phyloP scores from a whole-genome alignment of 2,888 invertebrate genomes.

The Orchestes rusci region DNA sequence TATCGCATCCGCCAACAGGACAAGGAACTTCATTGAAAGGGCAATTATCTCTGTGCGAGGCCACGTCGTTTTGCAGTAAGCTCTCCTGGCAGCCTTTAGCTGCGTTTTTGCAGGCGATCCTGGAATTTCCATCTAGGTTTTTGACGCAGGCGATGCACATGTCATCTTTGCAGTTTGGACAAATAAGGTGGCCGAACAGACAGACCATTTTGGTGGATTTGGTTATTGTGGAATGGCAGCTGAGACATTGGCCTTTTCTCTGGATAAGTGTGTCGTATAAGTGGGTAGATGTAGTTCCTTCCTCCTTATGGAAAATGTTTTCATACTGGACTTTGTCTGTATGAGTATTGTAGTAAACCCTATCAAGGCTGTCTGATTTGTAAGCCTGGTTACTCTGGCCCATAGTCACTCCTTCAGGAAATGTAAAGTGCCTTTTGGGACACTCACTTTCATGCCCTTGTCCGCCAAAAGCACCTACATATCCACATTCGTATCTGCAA shows the following conservation, averaged over 20 bases:
- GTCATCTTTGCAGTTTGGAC: constrained; percentile 30
- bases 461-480: constrained; percentile 28
- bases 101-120: constrained; percentile 32
- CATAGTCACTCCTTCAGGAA: constrained; percentile 10
- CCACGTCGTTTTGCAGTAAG: constrained; percentile 24
- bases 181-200: constrained; percentile 30
- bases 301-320: constrained; percentile 7
- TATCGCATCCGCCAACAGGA: constrained; percentile 29
- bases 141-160: constrained; percentile 31
- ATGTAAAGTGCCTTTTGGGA: constrained; percentile 27
- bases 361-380: neutral
- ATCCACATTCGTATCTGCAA: constrained; percentile 34
- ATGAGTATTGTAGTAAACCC: neutral
- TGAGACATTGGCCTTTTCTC: constrained; percentile 8
- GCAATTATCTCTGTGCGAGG: constrained; percentile 32
- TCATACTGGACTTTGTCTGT: constrained; percentile 4
- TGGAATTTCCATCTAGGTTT: constrained; percentile 27
- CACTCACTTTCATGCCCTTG: constrained; percentile 33
- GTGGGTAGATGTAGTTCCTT: too few relatives aligned
- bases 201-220: constrained; percentile 27
- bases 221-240: constrained; percentile 4
- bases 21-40: constrained; percentile 32
- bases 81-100: constrained; percentile 30
- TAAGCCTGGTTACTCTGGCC: neutral
- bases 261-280: neutral